These are phyloP conservation scores for Cataglyphis albicans DNA, from an alignment of 2,888 invertebrate species.

Conservation along the genomic window DNA sequence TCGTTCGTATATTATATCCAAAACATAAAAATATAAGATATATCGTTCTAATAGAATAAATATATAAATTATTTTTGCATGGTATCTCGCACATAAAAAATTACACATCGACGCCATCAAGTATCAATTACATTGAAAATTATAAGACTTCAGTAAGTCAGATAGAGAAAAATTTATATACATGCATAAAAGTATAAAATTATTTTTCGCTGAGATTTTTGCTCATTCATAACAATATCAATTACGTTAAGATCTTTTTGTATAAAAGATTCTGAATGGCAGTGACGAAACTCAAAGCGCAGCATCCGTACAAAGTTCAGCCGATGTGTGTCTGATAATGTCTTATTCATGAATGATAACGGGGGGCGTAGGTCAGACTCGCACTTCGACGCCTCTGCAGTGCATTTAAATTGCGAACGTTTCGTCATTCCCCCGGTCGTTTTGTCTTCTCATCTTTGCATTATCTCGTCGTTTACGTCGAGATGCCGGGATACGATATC, in stretches of 20 bases:
- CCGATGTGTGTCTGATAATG: conserved; percentile 58
- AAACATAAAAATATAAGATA: background rate
- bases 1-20: background rate
- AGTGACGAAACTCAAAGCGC: conserved; percentile 26
- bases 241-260: conserved; percentile 22
- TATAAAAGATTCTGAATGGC: conserved; percentile 32
- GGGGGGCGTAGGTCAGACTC: conserved; percentile 67
- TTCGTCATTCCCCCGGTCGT: conserved; percentile 40
- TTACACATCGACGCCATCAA: background rate
- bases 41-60: background rate
- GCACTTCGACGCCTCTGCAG: conserved; percentile 60
- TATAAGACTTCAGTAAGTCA: background rate
- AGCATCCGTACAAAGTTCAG: conserved; percentile 41
- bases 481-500: conserved; percentile 48
- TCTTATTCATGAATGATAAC: conserved; percentile 73
- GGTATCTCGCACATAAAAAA: background rate
- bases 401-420: conserved; percentile 64
- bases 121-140: background rate
- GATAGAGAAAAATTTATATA: background rate
- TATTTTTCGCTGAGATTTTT: background rate
- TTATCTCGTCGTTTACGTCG: conserved; percentile 60
- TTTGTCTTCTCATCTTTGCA: conserved; percentile 41
- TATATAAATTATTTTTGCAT: background rate
- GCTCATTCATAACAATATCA: conserved; percentile 11
- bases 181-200: background rate